Evolutionary conservation across 2,888 invertebrate genomes (phyloP).

Genomic region (Cataglyphis altisquamis): DNA sequence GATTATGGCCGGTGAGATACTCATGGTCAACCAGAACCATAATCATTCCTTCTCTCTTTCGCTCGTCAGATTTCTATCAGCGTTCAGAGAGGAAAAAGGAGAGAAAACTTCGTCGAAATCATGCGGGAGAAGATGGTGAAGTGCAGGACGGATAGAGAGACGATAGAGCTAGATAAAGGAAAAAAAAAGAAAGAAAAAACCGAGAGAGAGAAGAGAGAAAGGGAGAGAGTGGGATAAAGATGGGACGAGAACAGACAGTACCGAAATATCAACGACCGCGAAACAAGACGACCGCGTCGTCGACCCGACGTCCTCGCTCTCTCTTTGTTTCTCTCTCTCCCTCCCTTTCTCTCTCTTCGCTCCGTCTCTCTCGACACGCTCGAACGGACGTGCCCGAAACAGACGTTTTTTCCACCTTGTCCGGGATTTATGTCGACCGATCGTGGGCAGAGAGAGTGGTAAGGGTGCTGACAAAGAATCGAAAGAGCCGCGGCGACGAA

Average conservation of each 20-base stretch:
- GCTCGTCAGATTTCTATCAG: conserved; percentile 8
- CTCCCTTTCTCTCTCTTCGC: conserved; percentile 16
- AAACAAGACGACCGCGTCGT: conserved; percentile 69
- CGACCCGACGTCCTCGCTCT: conserved; percentile 65
- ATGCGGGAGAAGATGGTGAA: conserved; percentile 12
- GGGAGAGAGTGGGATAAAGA: conserved; percentile 21
- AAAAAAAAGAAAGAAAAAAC: conserved; percentile 21
- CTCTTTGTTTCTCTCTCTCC: background rate
- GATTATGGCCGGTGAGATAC: conserved; percentile 73
- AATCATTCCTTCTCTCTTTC: conserved; percentile 34
- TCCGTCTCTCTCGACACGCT: conserved; percentile 25
- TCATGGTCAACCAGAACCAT: conserved; percentile 73
- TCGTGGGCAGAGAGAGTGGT: conserved; percentile 47
- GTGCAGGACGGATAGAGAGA: conserved; percentile 33
- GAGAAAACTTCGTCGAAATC: conserved; percentile 53
- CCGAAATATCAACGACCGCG: conserved; percentile 78
- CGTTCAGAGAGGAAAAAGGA: conserved; percentile 21
- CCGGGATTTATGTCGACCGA: conserved; percentile 54
- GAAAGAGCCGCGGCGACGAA: conserved; percentile 31
- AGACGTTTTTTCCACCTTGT: conserved; percentile 56
- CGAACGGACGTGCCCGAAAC: conserved; percentile 55
- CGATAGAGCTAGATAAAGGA: conserved; percentile 47
- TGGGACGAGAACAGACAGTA: conserved; percentile 58
- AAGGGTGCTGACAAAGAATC: conserved; percentile 46
- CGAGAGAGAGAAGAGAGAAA: conserved; percentile 19